Base-by-base conservation (phyloP, 2,888 invertebrate genomes). In the Acanthosepion pharaonis region DNA sequence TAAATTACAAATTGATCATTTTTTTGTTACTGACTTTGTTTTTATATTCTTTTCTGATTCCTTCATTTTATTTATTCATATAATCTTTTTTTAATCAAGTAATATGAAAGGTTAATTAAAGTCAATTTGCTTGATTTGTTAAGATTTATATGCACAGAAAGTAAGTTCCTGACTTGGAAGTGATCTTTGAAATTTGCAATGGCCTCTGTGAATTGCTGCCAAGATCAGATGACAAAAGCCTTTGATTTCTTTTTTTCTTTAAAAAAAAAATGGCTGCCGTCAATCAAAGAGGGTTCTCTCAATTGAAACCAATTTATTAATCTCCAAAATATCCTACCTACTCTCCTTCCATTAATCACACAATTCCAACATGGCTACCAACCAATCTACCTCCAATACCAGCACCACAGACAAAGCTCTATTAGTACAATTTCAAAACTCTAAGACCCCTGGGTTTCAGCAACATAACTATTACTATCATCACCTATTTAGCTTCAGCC, bases 201-300 rank as follows among this genome's bases (percentile, higher is more conserved):
- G 78, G n/a, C n/a, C 78, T n/a, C 78, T n/a, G 15, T 33, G 78
- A 33, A 33, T 11, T 9, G 11, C 11, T 1, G 33, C 15, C 9
- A 23, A 78, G 78, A 78, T 78, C 78, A 78, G 78, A 78, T 15
- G n/a, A 78, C 11, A n/a, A n/a, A 6, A 78, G 28, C n/a, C n/a
- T 78, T 78, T 78, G 78, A 78, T 78, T 78, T 33, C 33, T 78
- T 78, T 78, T n/a, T n/a, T 78, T 33, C n/a, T 78, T 6, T 18
- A 78, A 78, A n/a, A 78, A 11, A 11, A 23, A 42, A 42, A 42
- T 42, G 42, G 42, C n/a, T 18, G 23, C n/a, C n/a, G 15, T n/a
- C n/a, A 78, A 78, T 78, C 78, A 78, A 78, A 78, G 78, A 33
- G n/a, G n/a, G 78, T 33, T 78, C 78, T n/a, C n/a, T 78, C 78